Evolutionary conservation across 1,140 invertebrate genomes (phyloP).

Genomic region (Samia ricini): DNA sequence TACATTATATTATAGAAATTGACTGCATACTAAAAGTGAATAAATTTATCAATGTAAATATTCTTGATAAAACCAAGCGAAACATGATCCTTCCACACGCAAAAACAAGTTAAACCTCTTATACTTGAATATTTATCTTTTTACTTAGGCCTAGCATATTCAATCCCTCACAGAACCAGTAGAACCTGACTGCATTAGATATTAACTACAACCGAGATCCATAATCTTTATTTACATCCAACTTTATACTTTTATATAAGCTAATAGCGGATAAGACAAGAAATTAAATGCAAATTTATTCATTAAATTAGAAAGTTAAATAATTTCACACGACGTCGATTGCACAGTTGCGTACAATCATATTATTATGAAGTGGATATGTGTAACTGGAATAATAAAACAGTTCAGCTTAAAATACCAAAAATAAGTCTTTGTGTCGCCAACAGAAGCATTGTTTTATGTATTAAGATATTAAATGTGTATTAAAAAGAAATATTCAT

Average conservation of each 20-base stretch:
- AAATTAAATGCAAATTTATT: not conserved
- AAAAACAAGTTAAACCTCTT: not conserved
- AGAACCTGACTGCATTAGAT: not conserved
- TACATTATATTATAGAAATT: too few species aligned
- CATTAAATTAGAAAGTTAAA: not conserved
- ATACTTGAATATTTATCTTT: not conserved
- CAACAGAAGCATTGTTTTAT: not conserved
- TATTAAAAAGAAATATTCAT: too few species aligned
- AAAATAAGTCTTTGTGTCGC: not conserved
- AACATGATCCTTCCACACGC: not conserved
- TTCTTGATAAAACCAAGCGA: too few species aligned
- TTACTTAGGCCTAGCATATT: too few species aligned
- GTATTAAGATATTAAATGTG: too few species aligned
- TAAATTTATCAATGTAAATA: too few species aligned
- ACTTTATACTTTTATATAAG: not conserved
- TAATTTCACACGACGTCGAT: not conserved
- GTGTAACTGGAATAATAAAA: not conserved
- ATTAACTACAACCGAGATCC: not conserved
- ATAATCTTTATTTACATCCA: not conserved
- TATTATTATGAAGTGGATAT: not conserved
- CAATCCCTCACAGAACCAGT: not conserved
- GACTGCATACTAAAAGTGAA: too few species aligned
- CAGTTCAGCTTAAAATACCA: not conserved
- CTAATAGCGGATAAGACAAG: not conserved
- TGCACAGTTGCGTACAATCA: not conserved